phyloP scores from a whole-genome alignment of 1,140 invertebrate species.

The Sarcophaga bullata region DNA sequence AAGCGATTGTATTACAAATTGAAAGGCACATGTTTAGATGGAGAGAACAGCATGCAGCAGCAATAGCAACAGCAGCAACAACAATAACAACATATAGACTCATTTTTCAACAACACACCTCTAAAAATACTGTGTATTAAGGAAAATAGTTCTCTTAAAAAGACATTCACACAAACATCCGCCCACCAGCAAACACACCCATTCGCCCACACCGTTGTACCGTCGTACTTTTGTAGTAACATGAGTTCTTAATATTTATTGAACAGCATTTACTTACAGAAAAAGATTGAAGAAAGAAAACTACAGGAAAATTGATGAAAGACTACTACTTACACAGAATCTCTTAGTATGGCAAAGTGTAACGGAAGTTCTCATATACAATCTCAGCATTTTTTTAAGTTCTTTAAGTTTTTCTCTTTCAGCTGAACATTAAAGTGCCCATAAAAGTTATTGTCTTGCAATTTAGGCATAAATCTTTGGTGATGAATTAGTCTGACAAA shows the following conservation, averaged over 20 bases:
- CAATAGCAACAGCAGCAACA: too few relatives aligned
- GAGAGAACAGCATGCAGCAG: not conserved
- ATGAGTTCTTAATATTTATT: slow-evolving; percentile 19
- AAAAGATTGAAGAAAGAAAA: not conserved
- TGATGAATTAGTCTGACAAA: too few relatives aligned
- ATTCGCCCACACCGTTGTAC: not conserved
- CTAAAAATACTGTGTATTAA: not conserved
- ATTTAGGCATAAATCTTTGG: too few relatives aligned
- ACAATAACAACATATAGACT: too few relatives aligned
- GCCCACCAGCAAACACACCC: too few relatives aligned
- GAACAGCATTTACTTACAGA: not conserved
- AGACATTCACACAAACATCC: not conserved
- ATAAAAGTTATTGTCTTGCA: too few relatives aligned
- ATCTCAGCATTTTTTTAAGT: too few relatives aligned
- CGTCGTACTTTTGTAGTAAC: not conserved
- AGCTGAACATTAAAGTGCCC: too few relatives aligned
- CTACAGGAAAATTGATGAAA: not conserved
- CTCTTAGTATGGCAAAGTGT: too few relatives aligned
- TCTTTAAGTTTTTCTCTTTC: too few relatives aligned
- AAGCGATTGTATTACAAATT: slow-evolving; percentile 22
- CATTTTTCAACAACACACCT: not conserved
- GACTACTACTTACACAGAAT: too few relatives aligned
- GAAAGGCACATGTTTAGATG: slow-evolving; percentile 18
- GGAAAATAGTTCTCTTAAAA: not conserved
- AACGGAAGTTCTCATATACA: too few relatives aligned